phyloP scores from a whole-genome alignment of 2,888 invertebrate species.

The Nowickia ferox region DNA sequence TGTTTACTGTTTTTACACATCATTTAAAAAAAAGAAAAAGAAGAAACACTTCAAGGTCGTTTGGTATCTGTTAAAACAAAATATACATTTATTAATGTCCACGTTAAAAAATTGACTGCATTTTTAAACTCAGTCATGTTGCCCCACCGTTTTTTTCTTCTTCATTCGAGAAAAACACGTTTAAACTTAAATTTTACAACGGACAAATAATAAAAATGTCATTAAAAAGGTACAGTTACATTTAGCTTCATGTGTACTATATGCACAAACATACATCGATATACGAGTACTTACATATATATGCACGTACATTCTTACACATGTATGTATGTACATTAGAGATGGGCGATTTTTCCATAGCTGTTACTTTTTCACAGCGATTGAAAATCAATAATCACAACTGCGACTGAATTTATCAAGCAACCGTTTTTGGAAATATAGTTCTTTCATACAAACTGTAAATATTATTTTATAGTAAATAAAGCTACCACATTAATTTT shows the following conservation, averaged over 20 bases:
- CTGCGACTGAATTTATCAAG: too few relatives aligned
- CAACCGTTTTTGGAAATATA: too few relatives aligned
- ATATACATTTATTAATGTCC: constrained; percentile 24
- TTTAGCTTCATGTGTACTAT: neutral
- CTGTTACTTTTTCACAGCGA: too few relatives aligned
- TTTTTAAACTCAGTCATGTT: neutral
- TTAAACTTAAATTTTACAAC: constrained; percentile 4
- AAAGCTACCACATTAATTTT: too few relatives aligned
- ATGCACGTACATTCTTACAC: neutral
- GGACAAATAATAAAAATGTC: neutral
- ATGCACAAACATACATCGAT: neutral
- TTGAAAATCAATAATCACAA: too few relatives aligned
- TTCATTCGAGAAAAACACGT: constrained; percentile 18
- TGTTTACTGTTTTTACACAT: neutral
- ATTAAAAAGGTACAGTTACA: constrained; percentile 46
- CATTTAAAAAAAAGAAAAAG: neutral
- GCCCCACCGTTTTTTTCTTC: neutral
- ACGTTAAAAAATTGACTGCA: neutral
- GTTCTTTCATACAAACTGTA: too few relatives aligned
- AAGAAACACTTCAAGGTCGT: constrained; percentile 36
- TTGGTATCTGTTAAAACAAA: neutral
- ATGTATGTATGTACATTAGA: too few relatives aligned
- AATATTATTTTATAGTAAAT: too few relatives aligned
- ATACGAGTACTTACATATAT: neutral
- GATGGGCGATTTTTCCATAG: too few relatives aligned